Conservation (phyloP, 1,140 invertebrate genomes). For the Drosophila nikananu region DNA sequence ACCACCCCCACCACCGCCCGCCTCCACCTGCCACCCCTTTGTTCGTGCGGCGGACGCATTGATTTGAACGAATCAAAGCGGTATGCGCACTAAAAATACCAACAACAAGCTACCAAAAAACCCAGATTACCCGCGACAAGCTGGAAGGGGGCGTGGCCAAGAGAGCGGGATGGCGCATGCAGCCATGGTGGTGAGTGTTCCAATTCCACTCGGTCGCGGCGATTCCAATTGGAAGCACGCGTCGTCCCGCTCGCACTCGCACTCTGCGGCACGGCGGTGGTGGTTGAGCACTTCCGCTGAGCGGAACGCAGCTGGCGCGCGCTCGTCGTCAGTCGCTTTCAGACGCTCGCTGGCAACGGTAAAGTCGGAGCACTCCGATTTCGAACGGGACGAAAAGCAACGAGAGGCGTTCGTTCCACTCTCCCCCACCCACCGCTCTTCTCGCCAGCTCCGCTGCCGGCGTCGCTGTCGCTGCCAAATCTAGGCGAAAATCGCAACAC, state of each 20-base stretch:
- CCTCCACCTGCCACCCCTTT: conserved; percentile 23
- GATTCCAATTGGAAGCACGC: conserved; percentile 70
- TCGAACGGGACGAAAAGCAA: conserved; percentile 36
- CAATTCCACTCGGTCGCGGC: conserved; percentile 45
- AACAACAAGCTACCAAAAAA: conserved; percentile 71
- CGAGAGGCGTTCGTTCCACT: conserved; percentile 19
- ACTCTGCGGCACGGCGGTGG: neutral
- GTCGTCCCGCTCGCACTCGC: conserved; percentile 51
- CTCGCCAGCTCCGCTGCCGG: conserved; percentile 23
- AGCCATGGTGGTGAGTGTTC: conserved; percentile 64
- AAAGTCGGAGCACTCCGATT: conserved; percentile 35
- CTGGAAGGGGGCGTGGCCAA: conserved; percentile 72
- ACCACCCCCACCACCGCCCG: conserved; percentile 15
- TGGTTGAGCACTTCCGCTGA: conserved; percentile 41
- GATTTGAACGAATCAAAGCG: conserved; percentile 83
- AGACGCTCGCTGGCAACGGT: conserved; percentile 54
- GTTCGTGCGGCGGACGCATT: conserved; percentile 67
- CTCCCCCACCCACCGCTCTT: conserved; percentile 12
- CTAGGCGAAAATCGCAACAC: conserved; percentile 76
- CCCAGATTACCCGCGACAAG: conserved; percentile 71
- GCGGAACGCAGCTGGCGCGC: conserved; percentile 29
- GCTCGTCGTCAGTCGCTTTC: conserved; percentile 56
- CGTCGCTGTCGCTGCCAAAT: conserved; percentile 61
- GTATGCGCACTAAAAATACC: conserved; percentile 83
- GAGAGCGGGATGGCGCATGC: conserved; percentile 26